A percentile compares a stretch with the other conserved stretches of the same genome.
These are phyloP conservation scores for Bujurquina vittata DNA, from an alignment of 2,113 vertebrate species.

Conservation along the genomic window DNA sequence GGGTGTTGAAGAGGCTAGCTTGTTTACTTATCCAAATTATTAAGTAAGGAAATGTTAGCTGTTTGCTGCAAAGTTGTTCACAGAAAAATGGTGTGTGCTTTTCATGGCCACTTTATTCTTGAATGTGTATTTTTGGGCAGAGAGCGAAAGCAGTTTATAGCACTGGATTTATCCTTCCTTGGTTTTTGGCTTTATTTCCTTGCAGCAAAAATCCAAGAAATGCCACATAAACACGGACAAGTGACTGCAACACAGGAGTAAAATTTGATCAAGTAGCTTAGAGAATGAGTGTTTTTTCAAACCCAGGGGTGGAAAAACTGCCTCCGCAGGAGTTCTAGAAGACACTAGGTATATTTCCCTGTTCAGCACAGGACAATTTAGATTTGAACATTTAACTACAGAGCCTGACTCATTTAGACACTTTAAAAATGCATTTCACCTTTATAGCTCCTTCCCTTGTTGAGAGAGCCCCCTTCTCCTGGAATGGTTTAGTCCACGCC, in stretches of 20 bases:
- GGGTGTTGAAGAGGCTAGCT: constrained; percentile 39
- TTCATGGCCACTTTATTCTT: not conserved
- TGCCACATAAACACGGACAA: not conserved
- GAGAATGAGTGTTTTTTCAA: constrained; percentile 1
- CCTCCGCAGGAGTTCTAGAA: not conserved
- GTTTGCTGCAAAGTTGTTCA: not conserved
- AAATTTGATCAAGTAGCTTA: constrained; percentile 2
- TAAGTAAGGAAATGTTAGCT: not conserved
- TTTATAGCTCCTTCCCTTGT: constrained; percentile 30
- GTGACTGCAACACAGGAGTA: not conserved
- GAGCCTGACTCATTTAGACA: not conserved
- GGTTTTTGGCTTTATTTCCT: not conserved
- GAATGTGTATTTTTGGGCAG: constrained; percentile 10
- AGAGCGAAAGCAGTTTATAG: not conserved
- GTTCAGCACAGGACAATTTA: not conserved
- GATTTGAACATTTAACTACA: not conserved
- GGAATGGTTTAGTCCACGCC: constrained; percentile 70
- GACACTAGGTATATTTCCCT: not conserved
- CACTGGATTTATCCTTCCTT: not conserved
- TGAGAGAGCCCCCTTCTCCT: constrained; percentile 47
- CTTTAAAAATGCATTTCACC: constrained; percentile 3
- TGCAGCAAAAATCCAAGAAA: not conserved
- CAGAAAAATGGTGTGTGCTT: not conserved
- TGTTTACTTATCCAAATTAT: constrained; percentile 17
- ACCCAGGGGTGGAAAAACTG: not conserved